These are phyloP conservation scores for Antheraea pernyi DNA, from an alignment of 1,140 invertebrate species.

Conservation along the genomic window DNA sequence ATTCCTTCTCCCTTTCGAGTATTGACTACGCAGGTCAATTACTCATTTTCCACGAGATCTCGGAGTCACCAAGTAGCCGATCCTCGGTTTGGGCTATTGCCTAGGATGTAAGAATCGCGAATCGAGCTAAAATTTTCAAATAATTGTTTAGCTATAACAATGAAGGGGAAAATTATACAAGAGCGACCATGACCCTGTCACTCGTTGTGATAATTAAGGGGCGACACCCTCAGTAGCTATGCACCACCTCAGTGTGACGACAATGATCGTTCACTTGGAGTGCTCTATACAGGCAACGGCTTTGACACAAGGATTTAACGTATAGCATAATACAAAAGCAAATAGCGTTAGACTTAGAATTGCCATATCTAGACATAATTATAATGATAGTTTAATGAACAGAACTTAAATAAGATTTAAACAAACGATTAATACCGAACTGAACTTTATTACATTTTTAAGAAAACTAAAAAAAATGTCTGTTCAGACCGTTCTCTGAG, in stretches of 20 bases:
- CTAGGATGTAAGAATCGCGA: no score
- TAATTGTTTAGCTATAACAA: constrained; percentile 28
- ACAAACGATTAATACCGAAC: no score
- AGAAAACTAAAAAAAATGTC: no score
- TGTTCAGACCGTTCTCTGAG: no score
- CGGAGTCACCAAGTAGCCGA: no score
- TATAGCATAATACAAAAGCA: constrained; percentile 16
- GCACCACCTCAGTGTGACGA: constrained; percentile 34
- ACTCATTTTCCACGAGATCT: no score
- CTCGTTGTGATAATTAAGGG: constrained; percentile 47
- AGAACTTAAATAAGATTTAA: no score
- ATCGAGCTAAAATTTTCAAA: constrained; percentile 30
- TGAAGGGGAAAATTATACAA: constrained; percentile 29
- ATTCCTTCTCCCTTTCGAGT: no score
- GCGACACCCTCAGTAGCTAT: constrained; percentile 28
- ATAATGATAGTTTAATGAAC: no score
- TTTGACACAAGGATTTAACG: constrained; percentile 27
- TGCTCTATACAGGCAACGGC: constrained; percentile 37
- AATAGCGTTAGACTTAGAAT: not conserved
- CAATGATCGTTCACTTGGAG: constrained; percentile 54
- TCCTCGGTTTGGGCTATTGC: no score
- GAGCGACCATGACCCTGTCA: constrained; percentile 32
- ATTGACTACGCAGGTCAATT: no score
- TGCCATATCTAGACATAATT: not conserved
- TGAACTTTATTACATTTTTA: no score